Evolutionary conservation across 2,113 vertebrate genomes (phyloP), one percentile per base, ranked within the genome.

Genomic region (Hippoglossus stenolepis): DNA sequence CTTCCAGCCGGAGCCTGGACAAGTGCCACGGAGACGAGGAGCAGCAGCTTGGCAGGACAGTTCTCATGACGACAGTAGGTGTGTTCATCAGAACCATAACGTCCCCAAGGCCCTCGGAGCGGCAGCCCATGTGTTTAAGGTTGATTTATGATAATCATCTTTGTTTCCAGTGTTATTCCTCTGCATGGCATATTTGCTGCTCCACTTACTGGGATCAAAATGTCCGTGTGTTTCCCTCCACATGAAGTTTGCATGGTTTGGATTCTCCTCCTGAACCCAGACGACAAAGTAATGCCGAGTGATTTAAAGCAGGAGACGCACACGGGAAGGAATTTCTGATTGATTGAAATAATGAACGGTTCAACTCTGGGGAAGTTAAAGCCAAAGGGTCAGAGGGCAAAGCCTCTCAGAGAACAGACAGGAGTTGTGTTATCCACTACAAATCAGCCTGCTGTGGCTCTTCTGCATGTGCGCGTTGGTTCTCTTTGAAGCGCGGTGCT

Each of bases 281-380:
- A 66, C 45, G 40, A 38, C 23, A 23, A 47, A 66, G 58, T 70
- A 72, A 82, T 64, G 65, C 67, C 26, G 43, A 18, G 59, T 81
- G 87, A 90, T 83, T 64, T 74, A 86, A 86, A 89, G 80, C 84
- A 88, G 87, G 59, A 81, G 83, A 62, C 10, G 26, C 26, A 21
- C 72, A 23, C 81, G 8, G 35, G 76, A 82, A 85, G 71, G 82
- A 79, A 77, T 87, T 83, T 68, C 24, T 86, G 84, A 83, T 82
- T 85, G 88, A 92, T 91, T 86, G 87, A 87, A 88, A 83, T 93
- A 90, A 92, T 85, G 87, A 89, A 85, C 83, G 75, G 85, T 75
- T 87, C 66, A 84, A 79, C 40, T 83, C 88, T 84, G 88, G 87
- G 88, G 85, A 70, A 51, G 77, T 84, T 82, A 84, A 90, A 89